phyloP scores from a whole-genome alignment of 2,797 vertebrate genomes.

The Chiroxiphia lanceolata region DNA sequence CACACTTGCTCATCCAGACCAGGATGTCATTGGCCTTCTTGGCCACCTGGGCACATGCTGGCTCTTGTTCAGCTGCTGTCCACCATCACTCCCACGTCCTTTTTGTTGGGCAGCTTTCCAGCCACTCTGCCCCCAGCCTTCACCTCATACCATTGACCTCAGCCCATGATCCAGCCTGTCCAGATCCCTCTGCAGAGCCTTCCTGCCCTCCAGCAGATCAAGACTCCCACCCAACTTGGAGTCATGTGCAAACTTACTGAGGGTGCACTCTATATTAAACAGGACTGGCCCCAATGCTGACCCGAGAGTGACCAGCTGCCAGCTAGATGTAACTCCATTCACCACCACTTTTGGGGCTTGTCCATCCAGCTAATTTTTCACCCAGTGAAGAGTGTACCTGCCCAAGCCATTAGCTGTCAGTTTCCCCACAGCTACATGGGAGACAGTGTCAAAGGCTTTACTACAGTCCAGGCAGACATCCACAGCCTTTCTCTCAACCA shows the following conservation, averaged over 20 bases:
- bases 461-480: background rate
- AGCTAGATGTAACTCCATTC: background rate
- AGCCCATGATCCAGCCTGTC: background rate
- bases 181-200: background rate
- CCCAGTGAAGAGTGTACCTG: background rate
- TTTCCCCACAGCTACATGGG: background rate
- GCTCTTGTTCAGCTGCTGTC: background rate
- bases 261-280: too few species aligned
- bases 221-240: too few species aligned
- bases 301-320: accelerated
- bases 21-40: background rate
- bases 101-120: background rate
- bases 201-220: background rate
- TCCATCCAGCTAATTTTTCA: background rate
- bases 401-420: accelerated
- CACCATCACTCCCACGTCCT: background rate
- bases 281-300: accelerated
- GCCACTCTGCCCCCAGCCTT: background rate
- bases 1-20: background rate
- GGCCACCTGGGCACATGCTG: background rate
- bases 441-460: background rate
- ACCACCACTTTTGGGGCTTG: too few species aligned
- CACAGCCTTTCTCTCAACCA: background rate
- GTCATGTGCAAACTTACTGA: background rate
- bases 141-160: background rate